These are phyloP conservation scores for Leptopilina drosophilae DNA, from an alignment of 2,888 invertebrate species.

Conservation along the genomic window DNA sequence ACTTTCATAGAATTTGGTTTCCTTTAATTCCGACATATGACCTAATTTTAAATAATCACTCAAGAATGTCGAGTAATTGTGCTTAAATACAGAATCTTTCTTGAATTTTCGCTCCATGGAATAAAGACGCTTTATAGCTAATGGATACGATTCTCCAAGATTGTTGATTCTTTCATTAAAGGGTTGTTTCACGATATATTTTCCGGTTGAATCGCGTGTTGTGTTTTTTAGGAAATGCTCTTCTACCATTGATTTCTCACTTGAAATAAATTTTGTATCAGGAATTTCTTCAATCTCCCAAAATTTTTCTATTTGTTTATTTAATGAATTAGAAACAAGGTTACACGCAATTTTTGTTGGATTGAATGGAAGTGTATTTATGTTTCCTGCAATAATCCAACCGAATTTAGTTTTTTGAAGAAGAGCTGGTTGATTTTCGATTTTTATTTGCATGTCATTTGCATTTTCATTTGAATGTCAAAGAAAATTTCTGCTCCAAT, in stretches of 20 bases:
- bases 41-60: neutral
- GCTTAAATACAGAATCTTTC: neutral
- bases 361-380: neutral
- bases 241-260: slow-evolving; percentile 51
- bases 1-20: slow-evolving; percentile 5
- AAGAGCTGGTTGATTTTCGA: neutral
- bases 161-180: slow-evolving; percentile 9
- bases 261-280: neutral
- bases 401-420: slow-evolving; percentile 55
- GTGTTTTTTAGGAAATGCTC: slow-evolving; percentile 46
- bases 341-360: neutral
- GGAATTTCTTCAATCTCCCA: slow-evolving; percentile 56
- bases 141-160: slow-evolving; percentile 48
- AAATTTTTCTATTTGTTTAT: slow-evolving; percentile 47
- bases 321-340: neutral
- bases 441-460: neutral
- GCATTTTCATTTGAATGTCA: neutral
- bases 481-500: neutral
- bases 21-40: slow-evolving; percentile 6
- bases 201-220: slow-evolving; percentile 4
- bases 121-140: slow-evolving; percentile 54
- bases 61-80: slow-evolving; percentile 20
- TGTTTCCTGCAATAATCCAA: slow-evolving; percentile 49
- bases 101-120: slow-evolving; percentile 2
- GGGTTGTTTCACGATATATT: slow-evolving; percentile 30